These are phyloP conservation scores for Tetragonula clypearis DNA, from an alignment of 1,140 invertebrate species.

Conservation along the genomic window DNA sequence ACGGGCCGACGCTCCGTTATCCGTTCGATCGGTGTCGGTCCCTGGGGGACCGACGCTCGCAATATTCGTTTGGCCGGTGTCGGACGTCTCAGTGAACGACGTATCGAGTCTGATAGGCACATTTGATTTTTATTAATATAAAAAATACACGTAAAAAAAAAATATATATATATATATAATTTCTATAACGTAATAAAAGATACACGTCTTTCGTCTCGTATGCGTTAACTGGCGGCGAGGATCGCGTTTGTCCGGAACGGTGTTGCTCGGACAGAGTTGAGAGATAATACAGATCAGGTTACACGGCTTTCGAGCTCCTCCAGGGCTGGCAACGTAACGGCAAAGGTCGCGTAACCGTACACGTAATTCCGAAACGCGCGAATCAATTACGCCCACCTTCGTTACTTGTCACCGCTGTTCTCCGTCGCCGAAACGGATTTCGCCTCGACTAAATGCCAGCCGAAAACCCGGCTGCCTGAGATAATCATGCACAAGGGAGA, in stretches of 20 bases:
- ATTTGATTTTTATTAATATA: too few species aligned
- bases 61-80: too few species aligned
- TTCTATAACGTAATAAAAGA: too few species aligned
- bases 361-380: conserved; percentile 25
- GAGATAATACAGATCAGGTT: background rate
- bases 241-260: background rate
- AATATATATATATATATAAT: too few species aligned
- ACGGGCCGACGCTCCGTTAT: too few species aligned
- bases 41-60: too few species aligned
- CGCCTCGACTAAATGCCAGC: too few species aligned
- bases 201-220: background rate
- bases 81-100: too few species aligned
- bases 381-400: conserved; percentile 19
- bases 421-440: background rate
- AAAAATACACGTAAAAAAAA: too few species aligned
- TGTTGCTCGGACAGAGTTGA: background rate
- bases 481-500: background rate
- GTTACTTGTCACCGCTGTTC: background rate
- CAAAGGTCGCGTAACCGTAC: background rate
- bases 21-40: too few species aligned
- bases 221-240: background rate
- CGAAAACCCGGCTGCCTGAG: background rate
- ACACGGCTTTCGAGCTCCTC: background rate
- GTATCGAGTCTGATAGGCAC: too few species aligned
- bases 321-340: background rate